These are phyloP conservation scores for Mastigias papua DNA, from an alignment of 30 jellyfish, hydroid and myxozoan genomes.

Conservation along the genomic window DNA sequence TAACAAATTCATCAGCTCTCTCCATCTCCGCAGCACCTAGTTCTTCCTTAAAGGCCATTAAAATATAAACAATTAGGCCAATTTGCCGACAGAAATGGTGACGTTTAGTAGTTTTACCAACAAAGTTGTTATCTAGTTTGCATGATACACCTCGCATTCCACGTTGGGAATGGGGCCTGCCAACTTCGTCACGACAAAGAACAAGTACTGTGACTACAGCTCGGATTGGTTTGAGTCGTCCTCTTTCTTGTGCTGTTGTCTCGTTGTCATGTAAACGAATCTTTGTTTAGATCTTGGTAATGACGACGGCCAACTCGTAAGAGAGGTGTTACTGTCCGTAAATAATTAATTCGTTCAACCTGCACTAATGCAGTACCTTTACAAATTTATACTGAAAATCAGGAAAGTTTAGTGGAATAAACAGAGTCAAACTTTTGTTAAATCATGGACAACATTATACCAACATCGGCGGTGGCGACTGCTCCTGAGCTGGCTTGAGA, in stretches of 20 bases:
- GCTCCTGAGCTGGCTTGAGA: background rate
- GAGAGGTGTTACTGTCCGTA: background rate
- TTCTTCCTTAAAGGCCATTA: too few species aligned
- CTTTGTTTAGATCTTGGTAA: background rate
- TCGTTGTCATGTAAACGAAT: slow-evolving; percentile 71
- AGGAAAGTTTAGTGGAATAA: background rate
- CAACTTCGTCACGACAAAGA: too few species aligned
- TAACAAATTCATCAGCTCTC: too few species aligned
- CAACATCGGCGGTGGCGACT: background rate
- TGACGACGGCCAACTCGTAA: slow-evolving; percentile 2
- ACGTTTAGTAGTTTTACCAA: too few species aligned
- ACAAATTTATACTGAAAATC: background rate
- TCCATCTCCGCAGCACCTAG: too few species aligned
- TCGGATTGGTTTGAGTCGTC: too few species aligned
- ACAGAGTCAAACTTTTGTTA: background rate
- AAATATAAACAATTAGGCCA: too few species aligned
- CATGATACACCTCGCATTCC: too few species aligned
- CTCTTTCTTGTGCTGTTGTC: slow-evolving; percentile 22
- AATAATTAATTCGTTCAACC: slow-evolving; percentile 33
- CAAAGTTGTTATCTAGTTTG: too few species aligned
- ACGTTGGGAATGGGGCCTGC: too few species aligned
- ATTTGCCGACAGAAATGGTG: too few species aligned
- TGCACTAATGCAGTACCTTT: background rate
- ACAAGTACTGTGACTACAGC: too few species aligned
- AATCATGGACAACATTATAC: background rate